Base-by-base conservation (phyloP, 2,888 invertebrate genomes). In the Lottia gigantea region DNA sequence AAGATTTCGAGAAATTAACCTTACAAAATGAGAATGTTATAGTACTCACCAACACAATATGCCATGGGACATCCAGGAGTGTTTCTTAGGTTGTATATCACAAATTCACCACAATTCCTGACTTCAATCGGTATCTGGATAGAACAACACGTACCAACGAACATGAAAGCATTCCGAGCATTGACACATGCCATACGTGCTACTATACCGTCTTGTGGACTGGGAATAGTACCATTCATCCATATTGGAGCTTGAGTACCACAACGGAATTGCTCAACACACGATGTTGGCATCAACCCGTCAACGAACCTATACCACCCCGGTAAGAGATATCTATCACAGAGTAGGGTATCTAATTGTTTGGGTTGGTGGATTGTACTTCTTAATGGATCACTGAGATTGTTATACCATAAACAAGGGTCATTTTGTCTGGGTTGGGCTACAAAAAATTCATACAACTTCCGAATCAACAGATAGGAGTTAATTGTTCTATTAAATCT, bases 221-320 rank as follows among this genome's bases (percentile, higher is more conserved):
- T 63, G 3, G 76, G 76, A 40, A 74, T 70, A 11, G 45, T 46
- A 12, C 76, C 73, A 23, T 62, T 64, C 71, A 74, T 6, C 76
- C 74, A 74, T 19, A 74, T 71, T 11, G 76, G 76, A 45, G 67
- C 70, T 46, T 70, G 71, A 0, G 76, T 76, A 0, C 76, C 76
- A 64, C 76, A 76, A 19, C 71, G 55, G 23, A 55, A 55, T 11
- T 19, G 19, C 6, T 63, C 47, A 14, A 68, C 66, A 45, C 76
- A 76, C 2, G 46, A 46, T 8, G 70, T 71, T 0, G 76, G 76
- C 72, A 76, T 74, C 61, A 66, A 47, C 15, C 76, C 76, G 2
- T 71, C 70, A 0, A 71, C 70, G 4, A 76, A 72, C 46, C 76
- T 67, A 69, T 73, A 76, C 76, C 76, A 76, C 2, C 74, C 76